Conservation (phyloP, 1,140 invertebrate genomes). For the Cataglyphis hispanica region DNA sequence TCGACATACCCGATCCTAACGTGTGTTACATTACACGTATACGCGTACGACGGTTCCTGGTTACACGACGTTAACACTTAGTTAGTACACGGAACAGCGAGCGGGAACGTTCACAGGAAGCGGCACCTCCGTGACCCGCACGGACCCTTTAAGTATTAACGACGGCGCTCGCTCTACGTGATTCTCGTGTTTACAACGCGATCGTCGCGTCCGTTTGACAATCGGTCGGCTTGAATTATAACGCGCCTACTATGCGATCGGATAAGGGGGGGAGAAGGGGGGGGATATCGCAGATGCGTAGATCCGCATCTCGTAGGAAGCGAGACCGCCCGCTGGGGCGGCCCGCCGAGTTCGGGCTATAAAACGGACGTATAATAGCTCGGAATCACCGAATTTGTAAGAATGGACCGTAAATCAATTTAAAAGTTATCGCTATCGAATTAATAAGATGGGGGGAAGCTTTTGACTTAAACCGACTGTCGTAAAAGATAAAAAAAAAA, state of each 20-base stretch:
- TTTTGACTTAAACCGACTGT: not conserved
- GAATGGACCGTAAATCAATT: conserved; percentile 17
- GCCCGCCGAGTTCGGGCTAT: not conserved
- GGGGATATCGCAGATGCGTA: not conserved
- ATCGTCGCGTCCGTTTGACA: conserved; percentile 38
- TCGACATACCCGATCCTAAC: not conserved
- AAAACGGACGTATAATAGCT: conserved; percentile 17
- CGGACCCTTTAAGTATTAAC: conserved; percentile 69
- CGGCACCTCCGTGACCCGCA: conserved; percentile 68
- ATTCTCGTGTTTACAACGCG: conserved; percentile 72
- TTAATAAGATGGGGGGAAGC: not conserved
- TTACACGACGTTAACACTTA: conserved; percentile 56
- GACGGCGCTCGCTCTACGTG: conserved; percentile 71
- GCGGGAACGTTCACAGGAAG: conserved; percentile 73
- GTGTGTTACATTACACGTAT: not conserved
- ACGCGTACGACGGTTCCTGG: conserved; percentile 11
- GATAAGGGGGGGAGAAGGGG: too few species aligned
- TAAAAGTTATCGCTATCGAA: conserved; percentile 11
- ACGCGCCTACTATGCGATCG: conserved; percentile 44
- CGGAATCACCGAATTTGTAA: conserved; percentile 14
- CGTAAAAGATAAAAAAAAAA: not conserved
- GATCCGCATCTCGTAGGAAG: not conserved
- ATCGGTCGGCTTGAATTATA: conserved; percentile 66
- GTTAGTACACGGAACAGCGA: conserved; percentile 59
- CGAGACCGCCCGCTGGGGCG: conserved; percentile 9